These are phyloP conservation scores for Scaptomyza pallida DNA, from an alignment of 1,140 invertebrate genomes.

Conservation along the genomic window DNA sequence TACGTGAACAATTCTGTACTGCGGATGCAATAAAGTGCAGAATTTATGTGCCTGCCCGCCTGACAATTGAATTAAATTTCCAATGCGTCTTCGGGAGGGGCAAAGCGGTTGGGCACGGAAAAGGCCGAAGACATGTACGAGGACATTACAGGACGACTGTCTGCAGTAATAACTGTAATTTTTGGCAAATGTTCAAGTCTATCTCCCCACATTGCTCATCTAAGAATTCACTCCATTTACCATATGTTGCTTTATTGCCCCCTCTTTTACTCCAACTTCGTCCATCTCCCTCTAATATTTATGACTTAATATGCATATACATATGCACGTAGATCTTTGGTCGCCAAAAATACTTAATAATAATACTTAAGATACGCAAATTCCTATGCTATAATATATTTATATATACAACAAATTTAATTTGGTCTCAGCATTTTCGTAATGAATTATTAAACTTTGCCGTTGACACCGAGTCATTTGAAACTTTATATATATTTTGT, in stretches of 20 bases:
- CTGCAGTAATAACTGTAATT: constrained; percentile 82
- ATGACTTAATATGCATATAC: constrained; percentile 79
- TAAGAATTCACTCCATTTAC: constrained; percentile 47
- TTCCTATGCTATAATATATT: constrained; percentile 5
- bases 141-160: constrained; percentile 53
- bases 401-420: too few relatives aligned
- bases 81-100: constrained; percentile 59
- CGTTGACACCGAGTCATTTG: constrained; percentile 22
- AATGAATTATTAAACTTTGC: constrained; percentile 70
- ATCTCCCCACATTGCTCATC: constrained; percentile 38
- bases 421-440: constrained; percentile 30
- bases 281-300: constrained; percentile 65
- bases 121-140: neutral
- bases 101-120: neutral
- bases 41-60: constrained; percentile 66
- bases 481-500: constrained; percentile 6
- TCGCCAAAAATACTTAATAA: constrained; percentile 55
- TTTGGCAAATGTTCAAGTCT: constrained; percentile 70
- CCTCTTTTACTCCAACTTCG: neutral
- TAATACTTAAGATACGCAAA: constrained; percentile 63
- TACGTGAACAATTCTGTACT: constrained; percentile 71
- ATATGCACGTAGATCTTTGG: constrained; percentile 60
- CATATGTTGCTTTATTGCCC: constrained; percentile 28
- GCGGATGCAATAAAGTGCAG: constrained; percentile 79
- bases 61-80: constrained; percentile 81